phyloP scores from a whole-genome alignment of 2,888 invertebrate species.

The Macroteleia sp. region DNA sequence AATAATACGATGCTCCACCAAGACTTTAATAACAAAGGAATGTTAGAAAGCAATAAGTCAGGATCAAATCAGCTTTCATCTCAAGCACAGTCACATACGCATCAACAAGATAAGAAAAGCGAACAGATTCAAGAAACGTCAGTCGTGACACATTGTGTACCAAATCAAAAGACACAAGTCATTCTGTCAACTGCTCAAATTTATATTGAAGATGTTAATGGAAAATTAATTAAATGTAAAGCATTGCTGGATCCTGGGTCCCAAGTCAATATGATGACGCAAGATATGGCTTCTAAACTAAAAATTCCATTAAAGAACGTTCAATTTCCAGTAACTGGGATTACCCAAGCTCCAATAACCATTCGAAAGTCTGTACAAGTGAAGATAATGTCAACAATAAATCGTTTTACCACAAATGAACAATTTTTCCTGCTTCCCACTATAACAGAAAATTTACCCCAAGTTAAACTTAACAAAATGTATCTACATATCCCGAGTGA shows the following conservation, averaged over 20 bases:
- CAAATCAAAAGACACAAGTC: not conserved
- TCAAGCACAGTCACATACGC: not conserved
- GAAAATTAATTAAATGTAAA: not conserved
- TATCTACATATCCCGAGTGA: too few species aligned
- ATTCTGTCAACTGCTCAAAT: not conserved
- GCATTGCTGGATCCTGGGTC: not conserved
- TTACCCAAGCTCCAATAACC: too few species aligned
- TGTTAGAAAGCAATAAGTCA: not conserved
- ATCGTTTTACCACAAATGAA: too few species aligned
- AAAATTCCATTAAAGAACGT: too few species aligned
- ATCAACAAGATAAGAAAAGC: not conserved
- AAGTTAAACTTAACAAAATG: too few species aligned
- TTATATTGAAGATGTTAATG: not conserved
- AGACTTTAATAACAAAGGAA: not conserved
- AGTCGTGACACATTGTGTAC: not conserved
- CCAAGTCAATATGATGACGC: too few species aligned
- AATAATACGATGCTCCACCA: too few species aligned
- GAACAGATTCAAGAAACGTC: not conserved
- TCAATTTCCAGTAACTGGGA: too few species aligned
- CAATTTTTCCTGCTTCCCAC: not conserved
- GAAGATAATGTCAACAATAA: too few species aligned
- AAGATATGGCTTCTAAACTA: too few species aligned
- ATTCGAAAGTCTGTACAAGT: too few species aligned
- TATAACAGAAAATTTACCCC: too few species aligned
- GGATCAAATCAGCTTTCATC: not conserved